Base-by-base conservation (phyloP, 2,797 vertebrate genomes). In the Pipistrellus nathusii region DNA sequence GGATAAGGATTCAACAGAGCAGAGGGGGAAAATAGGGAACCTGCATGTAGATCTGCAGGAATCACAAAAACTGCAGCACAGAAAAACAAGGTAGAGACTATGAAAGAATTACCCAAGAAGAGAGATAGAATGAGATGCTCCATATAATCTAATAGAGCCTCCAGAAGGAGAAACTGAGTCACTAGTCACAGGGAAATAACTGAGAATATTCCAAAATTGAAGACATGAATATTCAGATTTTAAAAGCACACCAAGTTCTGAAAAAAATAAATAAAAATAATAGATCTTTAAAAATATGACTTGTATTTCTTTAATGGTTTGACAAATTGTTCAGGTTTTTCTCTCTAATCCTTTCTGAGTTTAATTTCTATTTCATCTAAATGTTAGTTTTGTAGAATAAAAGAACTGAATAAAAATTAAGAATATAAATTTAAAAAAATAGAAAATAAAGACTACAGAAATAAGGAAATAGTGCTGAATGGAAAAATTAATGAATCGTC, bases 351-450 rank as follows among this genome's bases (percentile, higher is more conserved):
- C 46, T 77, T 64, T 53, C 66, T 90, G 35, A 20, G 30, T 55
- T 85, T 90, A 80, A 85, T 85, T 85, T 85, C 87, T 27, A 73
- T 18, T 73, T 85, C 57, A 85, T 48, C 30, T 85, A 90, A 80
- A 25, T 80, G 9, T 81, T 8, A 5, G 14, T 64, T 85, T 84
- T 12, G 57, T 71, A 41, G 15, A 76, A 73, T 38, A 5, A 90
- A 85, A 72, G 18, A 73, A 55, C 41, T 25, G 44, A 94, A 78
- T 51, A 59, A 53, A 83, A 85, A 46, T 64, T n/a, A 72, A 94
- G 46, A 46, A 46, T 27, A 48, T 14, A 85, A 30, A 57, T 82
- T 51, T 20, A 66, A 64, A 66, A 46, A 66, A 46, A 30, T 15
- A 51, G 32, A 75, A 80, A 78, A 27, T 41, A 84, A 41, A 85